Evolutionary conservation across 2,113 vertebrate genomes (phyloP), one percentile per base, ranked within the genome.

Genomic region (Conger conger): DNA sequence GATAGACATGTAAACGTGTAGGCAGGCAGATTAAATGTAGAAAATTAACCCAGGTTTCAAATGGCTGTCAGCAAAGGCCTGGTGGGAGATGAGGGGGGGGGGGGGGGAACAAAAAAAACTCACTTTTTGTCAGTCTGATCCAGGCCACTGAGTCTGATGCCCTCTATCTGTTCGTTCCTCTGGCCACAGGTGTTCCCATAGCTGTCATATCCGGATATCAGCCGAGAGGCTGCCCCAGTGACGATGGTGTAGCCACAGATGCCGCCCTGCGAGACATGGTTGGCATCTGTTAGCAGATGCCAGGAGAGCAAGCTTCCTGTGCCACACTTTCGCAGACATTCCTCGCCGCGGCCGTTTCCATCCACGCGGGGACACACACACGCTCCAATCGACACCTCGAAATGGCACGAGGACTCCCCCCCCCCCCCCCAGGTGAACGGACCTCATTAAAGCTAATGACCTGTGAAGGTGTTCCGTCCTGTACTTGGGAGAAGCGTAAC

Each of bases 131-230:
- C 94, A 9, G 94, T 97, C 90, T 98, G 97, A 92, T 99, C 97
- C 73, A 97, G 93, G 53, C 98, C 98, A 88, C 97, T 99, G 89
- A 98, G 95, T 85, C 89, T 86, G 91, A 98, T 92, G 84, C 93
- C 96, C 85, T 98, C 97, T 54, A 98, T 94, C 84, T 94, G 95
- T 81, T 96, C 93, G 86, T 99, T 99, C 93, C 95, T 97, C 86
- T 95, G 97, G 82, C 98, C 98, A 87, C 98, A 99, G 68, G 98
- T 98, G 95, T 99, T 99, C 90, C 98, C 98, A 1, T 98, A 99
- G 94, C 97, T 99, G 95, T 99, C 98, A 88, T 99, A 99, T 87
- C 98, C 98, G 16, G 93, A 97, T 81, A 99, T 91, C 57, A 99
- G 95, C 88, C 98, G 96, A 50, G 96, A 96, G 76, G 98, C 97